Percentiles rank a stretch among this genome's conserved stretches.
These are phyloP conservation scores for Drosophila ustulata DNA, from an alignment of 2,888 invertebrate genomes.

Conservation along the genomic window DNA sequence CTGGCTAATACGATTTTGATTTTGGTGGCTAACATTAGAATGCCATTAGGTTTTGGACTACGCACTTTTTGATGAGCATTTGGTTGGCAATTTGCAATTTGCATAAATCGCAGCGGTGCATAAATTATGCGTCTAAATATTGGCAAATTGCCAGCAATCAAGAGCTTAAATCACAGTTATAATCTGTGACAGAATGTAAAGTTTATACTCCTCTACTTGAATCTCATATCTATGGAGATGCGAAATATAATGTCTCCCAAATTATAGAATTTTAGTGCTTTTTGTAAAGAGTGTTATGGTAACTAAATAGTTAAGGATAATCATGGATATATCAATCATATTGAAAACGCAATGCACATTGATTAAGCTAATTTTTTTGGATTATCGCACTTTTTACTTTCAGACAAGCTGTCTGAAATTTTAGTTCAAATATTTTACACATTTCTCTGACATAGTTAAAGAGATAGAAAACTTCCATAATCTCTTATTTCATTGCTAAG, in stretches of 20 bases:
- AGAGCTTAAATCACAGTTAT: slow-evolving; percentile 45
- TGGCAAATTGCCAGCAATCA: slow-evolving; percentile 58
- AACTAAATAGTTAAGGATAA: too few species aligned
- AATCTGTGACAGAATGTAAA: slow-evolving; percentile 36
- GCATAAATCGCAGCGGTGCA: slow-evolving; percentile 61
- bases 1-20: slow-evolving; percentile 75
- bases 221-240: not conserved
- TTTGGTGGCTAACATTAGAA: slow-evolving; percentile 75
- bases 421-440: not conserved
- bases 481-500: slow-evolving; percentile 1
- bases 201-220: not conserved
- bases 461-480: not conserved
- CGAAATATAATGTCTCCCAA: too few species aligned
- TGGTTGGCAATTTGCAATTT: slow-evolving; percentile 58
- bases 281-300: too few species aligned
- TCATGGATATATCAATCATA: too few species aligned
- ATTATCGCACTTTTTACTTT: too few species aligned
- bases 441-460: slow-evolving; percentile 2
- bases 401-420: not conserved
- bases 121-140: slow-evolving; percentile 62
- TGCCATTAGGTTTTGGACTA: slow-evolving; percentile 62
- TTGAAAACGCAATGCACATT: too few species aligned
- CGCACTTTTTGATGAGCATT: slow-evolving; percentile 46
- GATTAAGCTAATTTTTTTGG: too few species aligned
- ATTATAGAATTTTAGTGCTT: too few species aligned